A percentile compares a stretch with the other conserved stretches of the same genome.
These are phyloP conservation scores for Polypterus bichir DNA, from an alignment of 2,113 vertebrate species.

Conservation along the genomic window DNA sequence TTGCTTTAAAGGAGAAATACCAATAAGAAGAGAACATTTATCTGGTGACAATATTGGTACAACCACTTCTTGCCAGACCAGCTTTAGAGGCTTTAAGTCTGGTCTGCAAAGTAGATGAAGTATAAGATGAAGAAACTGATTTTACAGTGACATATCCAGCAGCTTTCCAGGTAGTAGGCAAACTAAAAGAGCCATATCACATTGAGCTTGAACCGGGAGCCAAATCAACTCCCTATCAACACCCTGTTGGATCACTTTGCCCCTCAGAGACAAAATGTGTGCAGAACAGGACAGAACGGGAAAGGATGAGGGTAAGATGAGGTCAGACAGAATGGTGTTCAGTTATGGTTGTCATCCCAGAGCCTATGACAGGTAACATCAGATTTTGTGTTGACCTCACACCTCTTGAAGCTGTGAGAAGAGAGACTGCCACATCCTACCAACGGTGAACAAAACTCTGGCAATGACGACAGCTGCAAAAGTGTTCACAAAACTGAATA, in stretches of 20 bases:
- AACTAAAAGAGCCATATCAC: background rate
- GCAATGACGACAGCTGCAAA: conserved; percentile 6
- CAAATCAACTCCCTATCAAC: conserved; percentile 3
- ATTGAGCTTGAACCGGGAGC: background rate
- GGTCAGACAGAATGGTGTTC: conserved; percentile 14
- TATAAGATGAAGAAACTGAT: too few species aligned
- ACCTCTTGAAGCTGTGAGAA: background rate
- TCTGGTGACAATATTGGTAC: too few species aligned
- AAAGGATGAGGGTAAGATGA: conserved; percentile 5
- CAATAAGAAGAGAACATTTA: background rate
- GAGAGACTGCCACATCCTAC: conserved; percentile 8
- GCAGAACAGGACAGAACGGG: conserved; percentile 15
- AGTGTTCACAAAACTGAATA: conserved; percentile 13
- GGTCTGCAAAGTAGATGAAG: background rate
- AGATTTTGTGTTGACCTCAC: conserved; percentile 10
- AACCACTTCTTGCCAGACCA: too few species aligned
- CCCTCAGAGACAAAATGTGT: conserved; percentile 9
- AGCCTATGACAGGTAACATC: background rate
- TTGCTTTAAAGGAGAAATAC: background rate
- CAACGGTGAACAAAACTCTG: conserved; percentile 10
- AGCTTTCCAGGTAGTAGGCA: background rate
- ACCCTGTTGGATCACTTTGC: background rate
- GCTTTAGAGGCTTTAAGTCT: too few species aligned
- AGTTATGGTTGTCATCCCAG: conserved; percentile 9
- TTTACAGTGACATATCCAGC: too few species aligned